Evolutionary conservation across 2,797 vertebrate genomes (phyloP).

Genomic region (Prunella strophiata): DNA sequence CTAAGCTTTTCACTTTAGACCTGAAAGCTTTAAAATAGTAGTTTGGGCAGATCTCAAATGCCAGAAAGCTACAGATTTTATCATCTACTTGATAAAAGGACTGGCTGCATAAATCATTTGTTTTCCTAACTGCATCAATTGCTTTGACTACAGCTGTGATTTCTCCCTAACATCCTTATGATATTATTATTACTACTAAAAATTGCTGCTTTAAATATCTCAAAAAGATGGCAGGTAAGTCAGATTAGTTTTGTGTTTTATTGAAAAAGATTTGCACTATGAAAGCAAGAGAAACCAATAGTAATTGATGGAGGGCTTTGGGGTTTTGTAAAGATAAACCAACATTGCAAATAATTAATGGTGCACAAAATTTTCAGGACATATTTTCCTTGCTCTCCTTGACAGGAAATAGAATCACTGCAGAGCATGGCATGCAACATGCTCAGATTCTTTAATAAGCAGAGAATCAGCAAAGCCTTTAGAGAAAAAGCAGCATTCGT

Average conservation of each 20-base stretch:
- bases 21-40: background rate
- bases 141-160: background rate
- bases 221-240: background rate
- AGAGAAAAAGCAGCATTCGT: slow-evolving; percentile 24
- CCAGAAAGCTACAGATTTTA: background rate
- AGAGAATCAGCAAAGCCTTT: slow-evolving; percentile 20
- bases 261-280: background rate
- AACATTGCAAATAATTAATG: background rate
- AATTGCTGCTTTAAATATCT: background rate
- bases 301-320: background rate
- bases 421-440: slow-evolving; percentile 59
- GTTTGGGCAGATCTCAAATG: background rate
- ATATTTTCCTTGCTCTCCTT: background rate
- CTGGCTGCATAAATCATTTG: background rate
- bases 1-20: background rate
- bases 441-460: slow-evolving; percentile 22
- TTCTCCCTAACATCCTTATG: background rate
- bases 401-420: slow-evolving; percentile 65
- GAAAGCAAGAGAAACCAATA: background rate
- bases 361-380: background rate
- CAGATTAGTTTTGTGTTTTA: background rate
- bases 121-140: background rate
- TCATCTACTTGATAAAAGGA: background rate
- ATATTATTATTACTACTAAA: background rate
- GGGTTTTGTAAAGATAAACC: background rate